Base-by-base conservation (phyloP, 2,797 vertebrate species). In the Fratercula arctica region DNA sequence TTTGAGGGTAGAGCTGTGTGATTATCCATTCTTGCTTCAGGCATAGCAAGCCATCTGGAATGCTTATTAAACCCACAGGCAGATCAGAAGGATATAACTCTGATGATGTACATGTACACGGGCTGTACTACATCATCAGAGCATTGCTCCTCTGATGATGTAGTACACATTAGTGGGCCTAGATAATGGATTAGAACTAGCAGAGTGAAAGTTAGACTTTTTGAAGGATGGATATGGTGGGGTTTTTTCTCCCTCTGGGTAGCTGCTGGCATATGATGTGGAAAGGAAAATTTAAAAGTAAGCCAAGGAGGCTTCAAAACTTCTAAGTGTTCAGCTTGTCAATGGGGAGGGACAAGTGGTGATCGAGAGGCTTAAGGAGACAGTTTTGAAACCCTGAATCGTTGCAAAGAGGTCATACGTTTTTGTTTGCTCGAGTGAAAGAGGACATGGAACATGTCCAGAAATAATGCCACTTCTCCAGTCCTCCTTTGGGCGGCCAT, bases 11-110 rank as follows among this genome's bases (percentile, higher is more conserved):
- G 95, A 96, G 93, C 94, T 93, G 96, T 97, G 96, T 98, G 98
- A 98, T 98, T 98, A 98, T 95, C 98, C 96, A 97, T 98, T 98
- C 97, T 98, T 98, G 97, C 98, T 98, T 97, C 96, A 95, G 98
- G 98, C 98, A 97, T 85, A 97, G 97, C 96, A 97, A 97, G 98
- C 98, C 98, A 98, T 98, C 98, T 98, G 98, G 98, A 98, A 98
- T 97, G 98, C 97, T 98, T 98, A 98, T 98, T 97, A 98, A 98
- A 97, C 97, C 97, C 85, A 93, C 95, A 70, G 96, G 96, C 96
- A 97, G 97, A 98, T 98, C 96, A 89, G 96, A 97, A 98, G 97
- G 97, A 97, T 97, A 97, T 97, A 97, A 97, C 97, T 97, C 97
- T 96, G 95, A 93, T 95, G 93, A 96, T 97, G 87, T 91, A 96